Conservation (phyloP, 2,888 invertebrate species). For the Ormyrus thymus region DNA sequence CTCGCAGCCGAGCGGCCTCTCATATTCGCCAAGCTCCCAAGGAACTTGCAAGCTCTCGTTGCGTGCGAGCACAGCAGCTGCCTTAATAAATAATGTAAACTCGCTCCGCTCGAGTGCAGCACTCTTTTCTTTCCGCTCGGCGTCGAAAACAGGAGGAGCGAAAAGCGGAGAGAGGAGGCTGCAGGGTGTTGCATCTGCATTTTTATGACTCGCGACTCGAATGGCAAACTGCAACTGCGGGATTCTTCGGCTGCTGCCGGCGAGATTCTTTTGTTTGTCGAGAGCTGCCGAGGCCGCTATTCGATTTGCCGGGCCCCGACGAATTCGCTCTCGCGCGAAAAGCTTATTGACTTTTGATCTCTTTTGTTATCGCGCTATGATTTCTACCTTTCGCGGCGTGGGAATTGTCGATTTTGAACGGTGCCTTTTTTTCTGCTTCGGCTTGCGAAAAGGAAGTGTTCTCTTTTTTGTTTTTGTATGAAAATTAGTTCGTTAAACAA, state of each 20-base stretch:
- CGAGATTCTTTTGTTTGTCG: neutral
- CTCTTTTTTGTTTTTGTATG: too few species aligned
- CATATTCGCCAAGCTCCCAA: neutral
- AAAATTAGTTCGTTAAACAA: too few species aligned
- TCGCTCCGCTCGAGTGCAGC: slow-evolving; percentile 18
- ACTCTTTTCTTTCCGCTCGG: neutral
- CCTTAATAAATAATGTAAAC: slow-evolving; percentile 42
- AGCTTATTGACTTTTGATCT: slow-evolving; percentile 35
- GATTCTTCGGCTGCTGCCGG: slow-evolving; percentile 6
- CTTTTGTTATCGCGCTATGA: slow-evolving; percentile 9
- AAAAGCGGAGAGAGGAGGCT: neutral
- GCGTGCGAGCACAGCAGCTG: neutral
- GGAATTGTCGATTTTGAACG: neutral
- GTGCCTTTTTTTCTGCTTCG: too few species aligned
- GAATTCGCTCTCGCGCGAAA: slow-evolving; percentile 17
- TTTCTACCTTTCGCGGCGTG: neutral
- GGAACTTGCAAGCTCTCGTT: neutral
- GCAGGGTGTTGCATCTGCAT: slow-evolving; percentile 32
- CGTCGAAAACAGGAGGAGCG: neutral
- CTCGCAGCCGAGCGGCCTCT: neutral
- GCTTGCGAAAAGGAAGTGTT: too few species aligned
- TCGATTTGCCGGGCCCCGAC: slow-evolving; percentile 44
- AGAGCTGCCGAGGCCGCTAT: neutral
- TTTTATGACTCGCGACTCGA: slow-evolving; percentile 43
- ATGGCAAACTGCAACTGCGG: slow-evolving; percentile 20